Evolutionary conservation across 2,888 invertebrate species (phyloP), one percentile per base, ranked within the genome.

Genomic region (Lithosia quadra): DNA sequence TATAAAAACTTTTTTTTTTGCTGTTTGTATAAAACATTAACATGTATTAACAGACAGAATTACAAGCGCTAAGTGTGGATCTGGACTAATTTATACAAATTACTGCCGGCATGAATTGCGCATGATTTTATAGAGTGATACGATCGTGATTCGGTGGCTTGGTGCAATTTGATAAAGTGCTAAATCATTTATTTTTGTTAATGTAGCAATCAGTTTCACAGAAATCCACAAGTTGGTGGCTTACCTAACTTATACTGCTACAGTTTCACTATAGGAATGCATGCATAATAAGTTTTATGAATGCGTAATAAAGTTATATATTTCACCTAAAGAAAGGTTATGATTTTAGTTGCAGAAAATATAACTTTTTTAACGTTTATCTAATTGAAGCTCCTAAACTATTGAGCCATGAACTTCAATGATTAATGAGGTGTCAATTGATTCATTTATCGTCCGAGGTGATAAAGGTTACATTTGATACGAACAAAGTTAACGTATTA

Each of bases 131-230:
- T 4, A 39, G 43, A 49, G 49, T 49, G 49, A 49, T 49, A n/a
- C 49, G n/a, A 49, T 49, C 49, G 49, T 49, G 28, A 28, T 28
- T 28, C 28, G 28, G 28, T 28, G 49, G 49, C 2, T 7, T 49
- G 49, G 18, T 49, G 49, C 49, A 49, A 49, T 49, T 49, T n/a
- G 49, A 49, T 49, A 49, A 49, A 49, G 49, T n/a, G 49, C n/a
- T 49, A 8, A 28, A 28, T 28, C 18, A 49, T 49, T 49, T 43
- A 43, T 18, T 43, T 43, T 49, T n/a, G 7, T 49, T 49, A n/a
- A n/a, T 49, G 49, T 5, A n/a, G 49, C 49, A 49, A 49, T 43
- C 49, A 49, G n/a, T 49, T 49, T 49, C 49, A 49, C 49, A 9
- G 2, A 49, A 49, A 49, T 49, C n/a, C 49, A 49, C 49, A n/a